Percentiles rank a stretch among this genome's conserved stretches.
Conservation (phyloP, 1,140 invertebrate genomes). For the Drosophila ironensis region DNA sequence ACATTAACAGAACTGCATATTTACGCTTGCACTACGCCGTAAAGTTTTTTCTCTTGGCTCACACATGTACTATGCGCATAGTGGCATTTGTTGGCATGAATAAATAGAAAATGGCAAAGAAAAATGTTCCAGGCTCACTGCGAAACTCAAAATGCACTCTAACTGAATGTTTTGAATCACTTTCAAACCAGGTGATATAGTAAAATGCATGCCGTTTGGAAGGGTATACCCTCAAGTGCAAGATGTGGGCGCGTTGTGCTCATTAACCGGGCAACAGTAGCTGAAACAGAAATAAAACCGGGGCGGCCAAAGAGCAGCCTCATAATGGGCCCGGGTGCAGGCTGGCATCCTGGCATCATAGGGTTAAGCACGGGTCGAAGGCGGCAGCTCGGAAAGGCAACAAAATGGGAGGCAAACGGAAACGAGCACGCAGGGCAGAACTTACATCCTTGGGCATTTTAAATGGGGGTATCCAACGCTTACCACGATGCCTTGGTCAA, state of each 20-base stretch:
- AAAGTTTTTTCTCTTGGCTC: slow-evolving; percentile 13
- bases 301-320: slow-evolving; percentile 23
- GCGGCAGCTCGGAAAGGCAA: slow-evolving; percentile 10
- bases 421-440: not conserved
- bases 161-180: too few relatives aligned
- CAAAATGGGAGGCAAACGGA: not conserved
- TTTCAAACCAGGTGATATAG: too few relatives aligned
- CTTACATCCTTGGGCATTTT: slow-evolving; percentile 53
- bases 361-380: slow-evolving; percentile 27
- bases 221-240: slow-evolving; percentile 22
- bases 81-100: slow-evolving; percentile 28
- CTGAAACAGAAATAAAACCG: slow-evolving; percentile 23
- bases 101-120: slow-evolving; percentile 26
- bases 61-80: slow-evolving; percentile 4
- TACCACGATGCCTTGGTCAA: slow-evolving; percentile 24
- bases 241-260: slow-evolving; percentile 40
- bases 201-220: not conserved
- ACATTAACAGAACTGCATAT: slow-evolving; percentile 37
- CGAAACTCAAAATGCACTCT: not conserved
- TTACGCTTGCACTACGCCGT: slow-evolving; percentile 5
- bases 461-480: slow-evolving; percentile 20
- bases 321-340: slow-evolving; percentile 19
- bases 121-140: not conserved
- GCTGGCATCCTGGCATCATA: slow-evolving; percentile 26
- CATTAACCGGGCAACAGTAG: slow-evolving; percentile 25